A percentile compares a stretch with the other conserved stretches of the same genome.
Evolutionary conservation across 2,888 invertebrate genomes (phyloP).

Genomic region (Callyntrura guangdongensis): DNA sequence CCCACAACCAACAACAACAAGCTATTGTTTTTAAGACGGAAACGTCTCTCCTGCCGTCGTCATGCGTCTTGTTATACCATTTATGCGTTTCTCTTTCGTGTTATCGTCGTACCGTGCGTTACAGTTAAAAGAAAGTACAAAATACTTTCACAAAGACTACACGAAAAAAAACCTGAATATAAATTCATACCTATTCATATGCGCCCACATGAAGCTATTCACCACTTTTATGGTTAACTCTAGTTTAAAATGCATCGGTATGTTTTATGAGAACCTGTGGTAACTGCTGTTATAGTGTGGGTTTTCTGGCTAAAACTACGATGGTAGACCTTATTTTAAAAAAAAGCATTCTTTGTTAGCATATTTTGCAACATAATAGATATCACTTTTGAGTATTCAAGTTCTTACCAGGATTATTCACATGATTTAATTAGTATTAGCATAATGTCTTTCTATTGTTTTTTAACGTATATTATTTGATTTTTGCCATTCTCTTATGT

Average conservation of each 20-base stretch:
- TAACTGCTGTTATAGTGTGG: no score
- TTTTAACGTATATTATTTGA: not conserved
- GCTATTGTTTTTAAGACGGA: slow-evolving; percentile 26
- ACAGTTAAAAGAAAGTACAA: not conserved
- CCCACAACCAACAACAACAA: not conserved
- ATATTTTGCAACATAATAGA: no score
- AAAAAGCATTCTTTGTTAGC: no score
- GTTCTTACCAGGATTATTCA: not conserved
- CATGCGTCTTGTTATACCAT: slow-evolving; percentile 57
- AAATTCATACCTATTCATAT: not conserved
- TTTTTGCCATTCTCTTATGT: slow-evolving; percentile 3
- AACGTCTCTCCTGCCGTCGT: not conserved
- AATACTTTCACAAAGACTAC: not conserved
- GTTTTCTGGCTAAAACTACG: no score
- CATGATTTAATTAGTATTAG: not conserved
- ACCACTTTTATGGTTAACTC: no score
- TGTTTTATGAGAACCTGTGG: no score
- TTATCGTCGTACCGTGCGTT: slow-evolving; percentile 10
- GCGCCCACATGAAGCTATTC: not conserved
- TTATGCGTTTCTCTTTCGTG: not conserved
- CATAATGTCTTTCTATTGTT: not conserved
- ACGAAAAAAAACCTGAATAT: no score
- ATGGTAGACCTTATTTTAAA: no score
- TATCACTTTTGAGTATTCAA: not conserved
- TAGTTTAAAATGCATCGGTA: no score